Conservation (phyloP, 1,140 invertebrate genomes). For the Fopius arisanus region DNA sequence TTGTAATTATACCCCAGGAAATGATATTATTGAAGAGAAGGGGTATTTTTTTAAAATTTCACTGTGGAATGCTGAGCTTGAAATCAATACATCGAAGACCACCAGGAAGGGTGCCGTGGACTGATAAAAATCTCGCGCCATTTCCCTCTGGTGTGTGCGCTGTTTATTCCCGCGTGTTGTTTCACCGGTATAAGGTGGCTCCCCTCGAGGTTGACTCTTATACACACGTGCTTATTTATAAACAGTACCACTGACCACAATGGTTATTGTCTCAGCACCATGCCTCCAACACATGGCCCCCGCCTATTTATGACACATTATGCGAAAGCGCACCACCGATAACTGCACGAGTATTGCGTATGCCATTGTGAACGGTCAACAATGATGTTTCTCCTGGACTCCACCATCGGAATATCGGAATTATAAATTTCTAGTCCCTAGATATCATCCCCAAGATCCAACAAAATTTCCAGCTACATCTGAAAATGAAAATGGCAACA, state of each 20-base stretch:
- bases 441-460: not conserved
- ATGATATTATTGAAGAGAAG: not conserved
- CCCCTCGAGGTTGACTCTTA: not conserved
- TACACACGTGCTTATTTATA: slow-evolving; percentile 55
- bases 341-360: slow-evolving; percentile 49
- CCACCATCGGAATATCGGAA: slow-evolving; percentile 4
- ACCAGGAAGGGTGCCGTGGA: not conserved
- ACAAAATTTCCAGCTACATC: too few relatives aligned
- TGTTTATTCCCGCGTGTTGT: not conserved
- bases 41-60: not conserved
- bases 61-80: not conserved
- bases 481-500: too few relatives aligned
- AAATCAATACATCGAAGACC: not conserved
- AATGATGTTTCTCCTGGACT: slow-evolving; percentile 50
- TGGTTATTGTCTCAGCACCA: slow-evolving; percentile 63
- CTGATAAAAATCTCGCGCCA: not conserved
- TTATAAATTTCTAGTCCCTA: not conserved
- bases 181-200: not conserved
- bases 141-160: not conserved
- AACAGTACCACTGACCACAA: slow-evolving; percentile 59
- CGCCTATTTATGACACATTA: slow-evolving; percentile 67
- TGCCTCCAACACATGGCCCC: slow-evolving; percentile 22
- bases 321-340: slow-evolving; percentile 61
- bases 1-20: too few relatives aligned
- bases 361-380: slow-evolving; percentile 59